Conservation (phyloP, 2,113 vertebrate species). For the Passer domesticus region DNA sequence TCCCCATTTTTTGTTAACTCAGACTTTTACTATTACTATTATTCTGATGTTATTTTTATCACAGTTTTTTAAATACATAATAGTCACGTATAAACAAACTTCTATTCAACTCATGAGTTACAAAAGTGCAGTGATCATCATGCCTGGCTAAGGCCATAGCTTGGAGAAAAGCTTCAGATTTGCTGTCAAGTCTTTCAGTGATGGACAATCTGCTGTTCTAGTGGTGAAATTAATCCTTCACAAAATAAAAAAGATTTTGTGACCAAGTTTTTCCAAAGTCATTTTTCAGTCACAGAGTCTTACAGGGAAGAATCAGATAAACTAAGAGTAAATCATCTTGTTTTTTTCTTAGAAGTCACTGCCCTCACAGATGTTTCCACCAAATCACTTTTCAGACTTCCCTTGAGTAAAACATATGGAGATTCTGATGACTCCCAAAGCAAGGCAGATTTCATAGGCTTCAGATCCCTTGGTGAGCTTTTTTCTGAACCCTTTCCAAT, state of each 20-base stretch:
- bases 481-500: background rate
- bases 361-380: background rate
- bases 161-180: background rate
- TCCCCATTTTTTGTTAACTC: background rate
- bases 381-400: background rate
- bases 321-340: background rate
- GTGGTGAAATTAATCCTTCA: background rate
- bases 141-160: background rate
- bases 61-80: background rate
- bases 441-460: background rate
- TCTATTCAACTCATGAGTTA: background rate
- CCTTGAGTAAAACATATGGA: background rate
- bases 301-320: background rate
- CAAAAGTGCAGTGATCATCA: background rate
- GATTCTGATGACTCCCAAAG: accelerated
- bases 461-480: background rate
- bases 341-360: background rate
- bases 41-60: background rate
- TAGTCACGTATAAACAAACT: background rate
- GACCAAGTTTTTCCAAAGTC: background rate
- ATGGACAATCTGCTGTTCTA: background rate
- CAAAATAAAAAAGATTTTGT: background rate
- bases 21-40: background rate
- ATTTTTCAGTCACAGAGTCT: background rate
- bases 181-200: background rate